phyloP scores from a whole-genome alignment of 92 coral and sea anemone genomes.

The Parazoanthus atlanticus region DNA sequence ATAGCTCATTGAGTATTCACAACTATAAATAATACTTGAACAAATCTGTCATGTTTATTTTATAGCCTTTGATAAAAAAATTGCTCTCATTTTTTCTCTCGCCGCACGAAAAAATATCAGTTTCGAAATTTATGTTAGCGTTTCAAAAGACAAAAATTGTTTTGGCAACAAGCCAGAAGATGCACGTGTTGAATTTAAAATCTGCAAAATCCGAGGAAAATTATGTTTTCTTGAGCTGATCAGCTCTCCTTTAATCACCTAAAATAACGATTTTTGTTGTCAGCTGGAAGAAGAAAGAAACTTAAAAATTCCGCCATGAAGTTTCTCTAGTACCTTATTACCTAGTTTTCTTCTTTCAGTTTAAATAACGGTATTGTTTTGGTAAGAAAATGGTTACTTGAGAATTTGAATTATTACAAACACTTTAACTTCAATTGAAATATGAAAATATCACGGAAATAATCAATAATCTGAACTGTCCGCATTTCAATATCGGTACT shows the following conservation, averaged over 20 bases:
- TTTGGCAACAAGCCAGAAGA: neutral
- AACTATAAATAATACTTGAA: slow-evolving; percentile 38
- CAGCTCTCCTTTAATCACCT: neutral
- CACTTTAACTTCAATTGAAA: neutral
- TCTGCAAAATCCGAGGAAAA: neutral
- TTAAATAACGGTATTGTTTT: slow-evolving; percentile 8
- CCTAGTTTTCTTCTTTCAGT: neutral
- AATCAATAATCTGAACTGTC: neutral
- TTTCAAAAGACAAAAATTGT: neutral
- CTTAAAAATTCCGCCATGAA: neutral
- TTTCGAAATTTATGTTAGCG: neutral
- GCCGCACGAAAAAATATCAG: neutral
- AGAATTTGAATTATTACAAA: neutral
- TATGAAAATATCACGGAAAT: neutral
- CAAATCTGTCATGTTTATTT: slow-evolving; percentile 12
- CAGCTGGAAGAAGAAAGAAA: slow-evolving; percentile 20
- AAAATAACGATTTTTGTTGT: neutral
- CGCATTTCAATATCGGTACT: neutral
- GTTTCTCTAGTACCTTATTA: neutral
- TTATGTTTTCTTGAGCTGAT: neutral
- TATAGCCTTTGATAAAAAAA: neutral
- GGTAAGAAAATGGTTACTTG: slow-evolving; percentile 11
- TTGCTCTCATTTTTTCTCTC: neutral
- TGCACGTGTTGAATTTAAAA: neutral
- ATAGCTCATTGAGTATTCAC: slow-evolving; percentile 34